phyloP scores from a whole-genome alignment of 2,888 invertebrate species.

The Megastigmus dorsalis region DNA sequence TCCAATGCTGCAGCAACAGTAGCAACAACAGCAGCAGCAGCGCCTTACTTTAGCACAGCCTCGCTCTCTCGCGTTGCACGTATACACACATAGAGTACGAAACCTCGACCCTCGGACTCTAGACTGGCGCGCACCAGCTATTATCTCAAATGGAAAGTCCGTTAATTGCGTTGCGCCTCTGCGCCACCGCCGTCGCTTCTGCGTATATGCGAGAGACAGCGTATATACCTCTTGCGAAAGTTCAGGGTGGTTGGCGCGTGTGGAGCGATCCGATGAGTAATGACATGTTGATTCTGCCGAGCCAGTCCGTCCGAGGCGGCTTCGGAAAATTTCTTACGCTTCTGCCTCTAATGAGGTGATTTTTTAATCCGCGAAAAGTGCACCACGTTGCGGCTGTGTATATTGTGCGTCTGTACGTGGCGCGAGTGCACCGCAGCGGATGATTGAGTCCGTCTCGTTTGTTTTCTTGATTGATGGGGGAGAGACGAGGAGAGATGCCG shows the following conservation, averaged over 20 bases:
- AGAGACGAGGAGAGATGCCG: background rate
- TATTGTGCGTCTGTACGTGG: too few relatives aligned
- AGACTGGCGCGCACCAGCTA: too few relatives aligned
- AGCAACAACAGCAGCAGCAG: too few relatives aligned
- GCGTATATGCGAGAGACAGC: too few relatives aligned
- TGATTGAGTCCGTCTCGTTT: conserved; percentile 43
- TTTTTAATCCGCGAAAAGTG: conserved; percentile 42
- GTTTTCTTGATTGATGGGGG: conserved; percentile 43
- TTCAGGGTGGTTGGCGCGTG: too few relatives aligned
- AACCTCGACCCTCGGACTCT: too few relatives aligned
- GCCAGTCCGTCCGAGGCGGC: background rate
- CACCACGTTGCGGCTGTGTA: too few relatives aligned
- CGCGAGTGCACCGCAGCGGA: background rate
- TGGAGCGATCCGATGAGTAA: conserved; percentile 5
- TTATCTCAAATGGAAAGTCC: conserved; percentile 46
- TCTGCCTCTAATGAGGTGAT: conserved; percentile 30
- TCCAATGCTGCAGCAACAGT: conserved; percentile 22
- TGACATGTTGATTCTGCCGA: conserved; percentile 11
- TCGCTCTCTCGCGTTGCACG: too few relatives aligned
- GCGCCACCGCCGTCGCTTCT: too few relatives aligned
- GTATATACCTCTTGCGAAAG: too few relatives aligned
- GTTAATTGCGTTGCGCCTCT: conserved; percentile 34
- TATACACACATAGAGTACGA: too few relatives aligned
- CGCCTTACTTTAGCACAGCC: too few relatives aligned
- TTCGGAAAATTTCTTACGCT: conserved; percentile 31